Evolutionary conservation across 2,888 invertebrate species (phyloP).

Genomic region (Hyppa rectilinea): DNA sequence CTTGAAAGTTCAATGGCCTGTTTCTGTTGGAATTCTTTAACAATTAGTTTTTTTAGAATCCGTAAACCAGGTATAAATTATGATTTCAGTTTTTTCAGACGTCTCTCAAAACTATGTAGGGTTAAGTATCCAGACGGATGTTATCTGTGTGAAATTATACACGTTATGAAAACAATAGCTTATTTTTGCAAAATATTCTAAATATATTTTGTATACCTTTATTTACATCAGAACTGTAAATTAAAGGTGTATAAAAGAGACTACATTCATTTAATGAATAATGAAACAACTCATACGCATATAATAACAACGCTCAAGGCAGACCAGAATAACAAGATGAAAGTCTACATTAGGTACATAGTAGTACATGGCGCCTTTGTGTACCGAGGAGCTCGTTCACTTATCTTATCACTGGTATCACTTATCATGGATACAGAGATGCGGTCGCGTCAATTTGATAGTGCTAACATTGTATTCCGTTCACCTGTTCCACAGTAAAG

Average conservation of each 20-base stretch:
- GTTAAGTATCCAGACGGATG: neutral
- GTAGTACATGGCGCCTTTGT: slow-evolving; percentile 43
- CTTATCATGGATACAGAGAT: slow-evolving; percentile 63
- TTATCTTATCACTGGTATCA: slow-evolving; percentile 66
- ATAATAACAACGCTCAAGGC: neutral
- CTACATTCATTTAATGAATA: neutral
- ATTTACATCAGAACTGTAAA: neutral
- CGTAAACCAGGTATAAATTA: neutral
- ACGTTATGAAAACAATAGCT: neutral
- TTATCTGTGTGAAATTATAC: neutral
- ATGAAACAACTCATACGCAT: neutral
- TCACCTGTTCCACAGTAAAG: slow-evolving; percentile 56
- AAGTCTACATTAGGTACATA: slow-evolving; percentile 29
- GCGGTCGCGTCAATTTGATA: slow-evolving; percentile 60
- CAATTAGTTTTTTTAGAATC: neutral
- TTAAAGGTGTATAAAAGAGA: neutral
- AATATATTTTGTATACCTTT: neutral
- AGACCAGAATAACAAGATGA: slow-evolving; percentile 12
- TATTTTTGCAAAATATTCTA: neutral
- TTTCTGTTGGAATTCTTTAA: neutral
- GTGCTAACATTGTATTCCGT: slow-evolving; percentile 41
- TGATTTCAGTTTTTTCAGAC: neutral
- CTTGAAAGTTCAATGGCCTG: neutral
- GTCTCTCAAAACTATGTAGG: slow-evolving; percentile 13
- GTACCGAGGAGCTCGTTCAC: slow-evolving; percentile 45